Conservation (phyloP, 2,797 vertebrate genomes). For the Sebastes trivittatus region DNA sequence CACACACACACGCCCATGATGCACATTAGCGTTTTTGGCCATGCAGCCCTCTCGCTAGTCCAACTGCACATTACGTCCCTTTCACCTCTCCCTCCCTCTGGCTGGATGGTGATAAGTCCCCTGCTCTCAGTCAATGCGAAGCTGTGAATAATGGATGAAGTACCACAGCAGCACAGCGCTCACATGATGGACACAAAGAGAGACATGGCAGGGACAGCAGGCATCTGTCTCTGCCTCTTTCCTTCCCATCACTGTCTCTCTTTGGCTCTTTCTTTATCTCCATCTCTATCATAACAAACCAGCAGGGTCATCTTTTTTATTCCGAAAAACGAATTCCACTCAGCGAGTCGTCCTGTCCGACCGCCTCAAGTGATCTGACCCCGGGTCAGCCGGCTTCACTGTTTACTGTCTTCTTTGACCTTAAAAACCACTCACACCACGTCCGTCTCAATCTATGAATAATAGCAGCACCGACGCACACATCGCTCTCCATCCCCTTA, state of each 20-base stretch:
- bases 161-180: conserved; percentile 21
- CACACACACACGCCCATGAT: background rate
- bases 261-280: background rate
- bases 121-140: conserved; percentile 30
- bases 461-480: conserved; percentile 3
- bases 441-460: conserved; percentile 39
- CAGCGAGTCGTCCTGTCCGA: background rate
- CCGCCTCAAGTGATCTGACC: conserved; percentile 33
- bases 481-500: conserved; percentile 24
- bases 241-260: background rate
- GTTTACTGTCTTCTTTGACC: conserved; percentile 52
- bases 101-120: conserved; percentile 52
- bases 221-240: conserved; percentile 9
- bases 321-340: conserved; percentile 8
- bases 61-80: conserved; percentile 39
- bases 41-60: conserved; percentile 10
- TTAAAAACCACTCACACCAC: conserved; percentile 50
- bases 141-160: conserved; percentile 73
- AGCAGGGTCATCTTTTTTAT: background rate
- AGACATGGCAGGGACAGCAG: conserved; percentile 10
- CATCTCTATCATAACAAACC: background rate
- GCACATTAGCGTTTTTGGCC: conserved; percentile 8
- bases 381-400: background rate
- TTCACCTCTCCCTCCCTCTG: conserved; percentile 61
- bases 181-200: conserved; percentile 43